Evolutionary conservation across 2,888 invertebrate genomes (phyloP).

Genomic region (Thereva nobilitata): DNA sequence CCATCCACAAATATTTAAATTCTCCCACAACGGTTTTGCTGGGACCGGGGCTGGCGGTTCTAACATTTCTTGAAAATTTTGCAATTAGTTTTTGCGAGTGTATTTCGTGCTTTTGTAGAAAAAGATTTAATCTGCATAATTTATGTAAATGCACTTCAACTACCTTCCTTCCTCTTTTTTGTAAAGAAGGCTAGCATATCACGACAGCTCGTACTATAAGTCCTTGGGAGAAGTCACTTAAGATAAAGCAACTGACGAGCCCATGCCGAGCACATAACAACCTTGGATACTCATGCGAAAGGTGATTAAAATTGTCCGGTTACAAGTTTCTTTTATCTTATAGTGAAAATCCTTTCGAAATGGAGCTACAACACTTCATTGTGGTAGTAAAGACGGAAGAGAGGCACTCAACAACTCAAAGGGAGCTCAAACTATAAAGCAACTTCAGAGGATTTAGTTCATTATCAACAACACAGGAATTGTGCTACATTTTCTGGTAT

Average conservation of each 20-base stretch:
- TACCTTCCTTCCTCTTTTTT: constrained; percentile 30
- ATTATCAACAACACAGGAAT: no score
- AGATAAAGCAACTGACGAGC: constrained; percentile 18
- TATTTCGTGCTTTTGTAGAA: background rate
- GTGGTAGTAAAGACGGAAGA: background rate
- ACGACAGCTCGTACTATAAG: constrained; percentile 31
- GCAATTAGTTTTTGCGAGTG: constrained; percentile 26
- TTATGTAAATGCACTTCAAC: constrained; percentile 40
- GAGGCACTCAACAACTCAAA: no score
- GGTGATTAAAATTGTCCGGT: background rate
- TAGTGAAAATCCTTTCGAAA: constrained; percentile 3
- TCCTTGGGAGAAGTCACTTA: constrained; percentile 32
- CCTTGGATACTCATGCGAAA: background rate
- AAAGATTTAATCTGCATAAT: constrained; percentile 40
- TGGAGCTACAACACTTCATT: background rate
- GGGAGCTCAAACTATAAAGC: no score
- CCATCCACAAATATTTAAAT: constrained; percentile 42
- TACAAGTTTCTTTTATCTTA: background rate
- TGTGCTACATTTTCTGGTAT: no score
- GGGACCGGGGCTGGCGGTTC: background rate
- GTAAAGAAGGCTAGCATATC: constrained; percentile 22
- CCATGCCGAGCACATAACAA: background rate
- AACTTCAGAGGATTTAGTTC: no score
- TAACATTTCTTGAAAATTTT: constrained; percentile 24
- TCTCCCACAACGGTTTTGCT: constrained; percentile 32